Evolutionary conservation across 2,888 invertebrate species (phyloP).

Genomic region (Timema cristinae): DNA sequence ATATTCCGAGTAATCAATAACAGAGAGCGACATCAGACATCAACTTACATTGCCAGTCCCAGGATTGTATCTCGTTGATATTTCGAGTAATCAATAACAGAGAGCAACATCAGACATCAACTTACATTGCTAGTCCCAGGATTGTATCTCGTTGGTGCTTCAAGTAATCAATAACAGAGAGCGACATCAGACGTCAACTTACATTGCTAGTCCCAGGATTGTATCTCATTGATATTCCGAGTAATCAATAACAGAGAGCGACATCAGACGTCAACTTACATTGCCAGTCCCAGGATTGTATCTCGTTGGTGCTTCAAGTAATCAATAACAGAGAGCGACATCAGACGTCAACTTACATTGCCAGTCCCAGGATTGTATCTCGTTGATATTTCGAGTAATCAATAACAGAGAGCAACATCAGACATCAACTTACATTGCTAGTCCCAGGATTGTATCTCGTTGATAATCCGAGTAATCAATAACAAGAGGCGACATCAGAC

Average conservation of each 20-base stretch:
- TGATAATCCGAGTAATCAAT: conserved; percentile 44
- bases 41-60: conserved; percentile 49
- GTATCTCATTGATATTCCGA: conserved; percentile 49
- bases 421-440: conserved; percentile 46
- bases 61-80: conserved; percentile 51
- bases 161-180: too few species aligned
- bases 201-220: conserved; percentile 52
- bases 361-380: conserved; percentile 51
- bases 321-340: too few species aligned
- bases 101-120: background rate
- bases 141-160: conserved; percentile 47
- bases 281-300: conserved; percentile 51
- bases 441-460: conserved; percentile 50
- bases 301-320: conserved; percentile 41
- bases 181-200: conserved; percentile 32
- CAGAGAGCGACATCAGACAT: background rate
- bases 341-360: conserved; percentile 44
- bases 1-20: conserved; percentile 41
- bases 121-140: conserved; percentile 51
- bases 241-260: conserved; percentile 31
- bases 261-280: conserved; percentile 40
- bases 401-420: too few species aligned
- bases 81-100: conserved; percentile 36
- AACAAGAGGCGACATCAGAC: too few species aligned
- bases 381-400: conserved; percentile 45